Evolutionary conservation across 2,888 invertebrate species (phyloP).

Genomic region (Cotesia congregata): DNA sequence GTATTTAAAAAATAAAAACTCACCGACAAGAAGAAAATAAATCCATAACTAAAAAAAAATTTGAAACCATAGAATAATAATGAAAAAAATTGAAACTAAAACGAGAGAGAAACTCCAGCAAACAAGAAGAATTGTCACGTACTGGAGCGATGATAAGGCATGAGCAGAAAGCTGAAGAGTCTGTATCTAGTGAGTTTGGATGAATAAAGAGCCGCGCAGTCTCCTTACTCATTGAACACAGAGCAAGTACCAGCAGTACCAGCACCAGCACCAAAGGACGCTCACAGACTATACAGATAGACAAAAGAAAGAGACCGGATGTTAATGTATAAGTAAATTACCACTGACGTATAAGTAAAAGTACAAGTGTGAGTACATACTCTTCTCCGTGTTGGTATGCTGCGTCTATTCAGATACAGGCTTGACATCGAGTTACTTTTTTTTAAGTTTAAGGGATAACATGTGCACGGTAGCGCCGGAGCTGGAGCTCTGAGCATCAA

Average conservation of each 20-base stretch:
- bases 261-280: not conserved
- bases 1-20: not conserved
- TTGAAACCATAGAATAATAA: not conserved
- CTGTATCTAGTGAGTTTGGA: not conserved
- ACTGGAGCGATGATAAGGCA: not conserved
- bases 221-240: conserved; percentile 11
- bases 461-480: not conserved
- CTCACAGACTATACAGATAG: not conserved
- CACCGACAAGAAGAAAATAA: not conserved
- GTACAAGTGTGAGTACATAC: not conserved
- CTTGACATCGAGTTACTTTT: not conserved
- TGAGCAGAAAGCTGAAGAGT: not conserved
- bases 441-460: not conserved
- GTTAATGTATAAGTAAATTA: not conserved
- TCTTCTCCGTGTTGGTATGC: not conserved
- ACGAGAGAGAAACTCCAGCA: not conserved
- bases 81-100: not conserved
- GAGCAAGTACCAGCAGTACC: not conserved
- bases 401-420: no score
- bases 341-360: not conserved
- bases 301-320: not conserved
- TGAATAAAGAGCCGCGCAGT: conserved; percentile 9
- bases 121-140: not conserved
- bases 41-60: not conserved
- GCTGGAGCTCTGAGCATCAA: not conserved